These are phyloP conservation scores for Odobenus rosmarus DNA, from an alignment of 2,113 vertebrate genomes.

Conservation along the genomic window DNA sequence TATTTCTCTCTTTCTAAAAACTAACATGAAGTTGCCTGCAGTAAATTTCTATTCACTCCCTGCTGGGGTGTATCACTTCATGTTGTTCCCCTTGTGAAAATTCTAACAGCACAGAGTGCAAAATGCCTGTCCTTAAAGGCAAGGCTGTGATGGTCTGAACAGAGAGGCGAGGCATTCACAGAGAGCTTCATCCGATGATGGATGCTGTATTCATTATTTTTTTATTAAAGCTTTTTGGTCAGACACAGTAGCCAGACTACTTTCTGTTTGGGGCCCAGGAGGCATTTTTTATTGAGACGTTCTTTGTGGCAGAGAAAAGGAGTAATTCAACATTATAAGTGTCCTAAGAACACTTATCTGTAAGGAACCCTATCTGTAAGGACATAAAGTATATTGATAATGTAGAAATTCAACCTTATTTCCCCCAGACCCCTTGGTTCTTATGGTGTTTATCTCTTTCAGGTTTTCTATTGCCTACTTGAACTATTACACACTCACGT, in stretches of 20 bases:
- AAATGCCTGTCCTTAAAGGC: constrained; percentile 1
- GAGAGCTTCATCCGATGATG: not conserved
- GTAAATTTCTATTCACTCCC: constrained; percentile 33
- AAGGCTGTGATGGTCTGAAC: not conserved
- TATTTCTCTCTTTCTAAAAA: constrained; percentile 51
- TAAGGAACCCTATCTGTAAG: not conserved
- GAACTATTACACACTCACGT: not conserved
- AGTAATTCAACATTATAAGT: not conserved
- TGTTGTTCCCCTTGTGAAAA: constrained; percentile 35
- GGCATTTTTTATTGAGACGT: not conserved
- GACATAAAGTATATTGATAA: not conserved
- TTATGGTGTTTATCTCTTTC: not conserved
- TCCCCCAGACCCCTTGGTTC: not conserved
- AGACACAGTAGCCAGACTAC: not conserved
- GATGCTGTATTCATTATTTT: not conserved
- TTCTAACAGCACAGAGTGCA: not conserved
- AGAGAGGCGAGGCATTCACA: not conserved
- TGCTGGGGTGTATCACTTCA: constrained; percentile 54
- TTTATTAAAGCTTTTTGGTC: constrained; percentile 9
- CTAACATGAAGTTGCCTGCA: constrained; percentile 13
- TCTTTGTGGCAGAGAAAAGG: not conserved
- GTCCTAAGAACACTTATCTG: not conserved
- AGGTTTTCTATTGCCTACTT: not conserved
- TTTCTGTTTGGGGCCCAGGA: not conserved
- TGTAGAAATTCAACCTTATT: not conserved